Evolutionary conservation across 2,797 vertebrate species (phyloP), one percentile per base, ranked within the genome.

Genomic region (Limnodromus scolopaceus): DNA sequence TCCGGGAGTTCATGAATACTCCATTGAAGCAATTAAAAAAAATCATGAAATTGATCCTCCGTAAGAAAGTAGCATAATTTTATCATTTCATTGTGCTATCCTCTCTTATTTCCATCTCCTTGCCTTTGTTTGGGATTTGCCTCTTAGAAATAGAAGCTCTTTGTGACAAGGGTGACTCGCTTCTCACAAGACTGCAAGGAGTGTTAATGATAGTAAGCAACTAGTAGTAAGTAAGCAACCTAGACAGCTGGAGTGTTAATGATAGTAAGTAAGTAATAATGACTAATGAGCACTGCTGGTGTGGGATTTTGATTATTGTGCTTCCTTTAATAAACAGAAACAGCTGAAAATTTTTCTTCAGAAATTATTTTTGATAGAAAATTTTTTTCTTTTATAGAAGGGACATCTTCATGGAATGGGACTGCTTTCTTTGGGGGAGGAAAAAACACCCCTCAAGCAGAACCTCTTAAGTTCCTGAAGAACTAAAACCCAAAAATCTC

Each of bases 241-340:
- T n/a, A n/a, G n/a, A n/a, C n/a, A n/a, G n/a, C n/a, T n/a, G 51
- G 11, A 92, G 36, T 65, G 38, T 72, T 76, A 96, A 76, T 95
- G 88, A 51, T 16, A 75, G 84, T 54, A 69, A 30, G 45, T 84
- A 69, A 81, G 34, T 46, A 78, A 51, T 61, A 91, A 63, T 20
- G 88, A 45, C 39, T 81, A 92, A 96, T 72, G 54, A 93, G 28
- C 19, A 58, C 28, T 86, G 53, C 28, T 72, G 13, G 22, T 75
- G 69, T 78, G 43, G 68, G 49, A 83, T 15, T 49, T 92, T 68
- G 64, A 69, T 68, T 94, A 53, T 38, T 93, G 18, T 30, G 15
- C 32, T 83, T 57, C 55, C 8, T 85, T 70, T 49, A 94, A 89
- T 83, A 89, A 94, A 92, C 46, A 87, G 18, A 83, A 94, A 55